A percentile compares a stretch with the other conserved stretches of the same genome.
These are phyloP conservation scores for Cryptocephalus primarius DNA, from an alignment of 2,888 invertebrate species.

Conservation along the genomic window DNA sequence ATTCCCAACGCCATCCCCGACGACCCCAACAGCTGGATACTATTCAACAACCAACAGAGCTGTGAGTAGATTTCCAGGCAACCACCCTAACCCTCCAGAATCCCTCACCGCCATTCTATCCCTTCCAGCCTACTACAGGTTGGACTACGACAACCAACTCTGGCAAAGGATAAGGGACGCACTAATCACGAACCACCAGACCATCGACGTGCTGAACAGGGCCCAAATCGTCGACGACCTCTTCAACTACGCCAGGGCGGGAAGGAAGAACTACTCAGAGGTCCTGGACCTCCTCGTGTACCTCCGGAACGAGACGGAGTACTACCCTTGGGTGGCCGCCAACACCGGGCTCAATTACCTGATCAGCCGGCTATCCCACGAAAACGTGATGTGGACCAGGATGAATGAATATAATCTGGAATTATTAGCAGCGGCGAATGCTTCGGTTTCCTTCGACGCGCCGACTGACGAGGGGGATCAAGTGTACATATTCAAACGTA, in stretches of 20 bases:
- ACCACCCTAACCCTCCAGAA: too few relatives aligned
- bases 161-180: constrained; percentile 48
- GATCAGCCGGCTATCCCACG: constrained; percentile 4
- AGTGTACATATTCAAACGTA: neutral
- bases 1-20: neutral
- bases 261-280: constrained; percentile 38
- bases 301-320: constrained; percentile 52
- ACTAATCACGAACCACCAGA: constrained; percentile 35
- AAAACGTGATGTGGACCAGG: neutral
- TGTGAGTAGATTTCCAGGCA: constrained; percentile 4
- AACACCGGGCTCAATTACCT: constrained; percentile 36
- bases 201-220: constrained; percentile 54
- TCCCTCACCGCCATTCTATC: neutral
- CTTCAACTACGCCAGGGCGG: constrained; percentile 50
- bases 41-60: constrained; percentile 13
- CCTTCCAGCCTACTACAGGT: constrained; percentile 48
- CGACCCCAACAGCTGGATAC: constrained; percentile 12
- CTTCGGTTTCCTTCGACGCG: too few relatives aligned
- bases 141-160: constrained; percentile 55
- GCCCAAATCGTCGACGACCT: constrained; percentile 69
- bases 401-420: too few relatives aligned
- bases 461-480: too few relatives aligned
- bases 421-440: too few relatives aligned
- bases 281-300: constrained; percentile 57
- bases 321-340: constrained; percentile 67